A percentile compares a stretch with the other conserved stretches of the same genome.
phyloP scores from a whole-genome alignment of 2,888 invertebrate species.

The Proisotoma minuta region DNA sequence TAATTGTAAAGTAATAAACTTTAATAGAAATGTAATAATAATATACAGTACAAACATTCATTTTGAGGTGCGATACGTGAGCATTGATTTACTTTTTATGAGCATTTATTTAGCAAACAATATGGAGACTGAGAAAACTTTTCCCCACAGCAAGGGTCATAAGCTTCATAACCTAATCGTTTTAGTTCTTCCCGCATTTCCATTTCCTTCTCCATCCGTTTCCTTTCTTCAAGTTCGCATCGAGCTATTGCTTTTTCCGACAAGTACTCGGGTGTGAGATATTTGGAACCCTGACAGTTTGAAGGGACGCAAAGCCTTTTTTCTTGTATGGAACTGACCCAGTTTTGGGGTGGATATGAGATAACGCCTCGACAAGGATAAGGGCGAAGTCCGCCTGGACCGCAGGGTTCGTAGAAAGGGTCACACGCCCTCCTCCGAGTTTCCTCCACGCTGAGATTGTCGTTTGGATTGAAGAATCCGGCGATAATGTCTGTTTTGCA shows the following conservation, averaged over 20 bases:
- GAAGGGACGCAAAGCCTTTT: constrained; percentile 15
- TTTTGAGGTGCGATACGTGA: no score
- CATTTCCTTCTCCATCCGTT: constrained; percentile 8
- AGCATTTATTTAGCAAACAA: constrained; percentile 15
- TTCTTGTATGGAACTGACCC: constrained; percentile 31
- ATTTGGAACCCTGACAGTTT: constrained; percentile 25
- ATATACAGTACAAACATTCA: no score
- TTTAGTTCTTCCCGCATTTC: constrained; percentile 13
- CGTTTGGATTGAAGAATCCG: constrained; percentile 41
- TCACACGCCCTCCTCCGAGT: constrained; percentile 31
- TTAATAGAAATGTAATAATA: no score
- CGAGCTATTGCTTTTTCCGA: no score
- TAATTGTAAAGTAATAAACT: no score
- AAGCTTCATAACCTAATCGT: neutral
- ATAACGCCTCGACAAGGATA: constrained; percentile 44
- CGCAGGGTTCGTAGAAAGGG: constrained; percentile 26
- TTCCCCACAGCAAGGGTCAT: constrained; percentile 29
- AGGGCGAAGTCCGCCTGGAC: constrained; percentile 24
- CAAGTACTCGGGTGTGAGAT: constrained; percentile 25
- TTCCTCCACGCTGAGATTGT: constrained; percentile 36
- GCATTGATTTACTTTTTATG: no score
- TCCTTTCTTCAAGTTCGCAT: no score
- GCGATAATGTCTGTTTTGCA: constrained; percentile 35
- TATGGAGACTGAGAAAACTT: constrained; percentile 19
- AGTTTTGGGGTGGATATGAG: constrained; percentile 25